A percentile compares a stretch with the other conserved stretches of the same genome.
Conservation (phyloP, 2,797 vertebrate genomes). For the Labeo calbasu region DNA sequence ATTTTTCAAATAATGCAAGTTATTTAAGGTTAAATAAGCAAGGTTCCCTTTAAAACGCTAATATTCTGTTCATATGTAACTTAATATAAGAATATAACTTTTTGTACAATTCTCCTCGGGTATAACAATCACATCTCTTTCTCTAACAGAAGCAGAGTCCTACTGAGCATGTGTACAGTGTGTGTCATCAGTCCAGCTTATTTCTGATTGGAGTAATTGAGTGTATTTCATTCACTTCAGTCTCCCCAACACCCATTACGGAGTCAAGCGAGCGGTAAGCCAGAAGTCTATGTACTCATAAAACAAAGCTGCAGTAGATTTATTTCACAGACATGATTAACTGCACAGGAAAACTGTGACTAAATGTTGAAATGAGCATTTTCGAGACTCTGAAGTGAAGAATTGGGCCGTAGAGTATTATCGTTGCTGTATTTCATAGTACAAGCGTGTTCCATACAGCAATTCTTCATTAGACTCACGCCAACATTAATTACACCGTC, state of each 20-base stretch:
- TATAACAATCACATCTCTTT: neutral
- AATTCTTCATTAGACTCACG: constrained; percentile 33
- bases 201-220: constrained; percentile 39
- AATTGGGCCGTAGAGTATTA: constrained; percentile 40
- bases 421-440: constrained; percentile 28
- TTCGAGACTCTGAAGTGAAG: constrained; percentile 33
- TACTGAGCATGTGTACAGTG: neutral
- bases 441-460: constrained; percentile 45
- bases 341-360: constrained; percentile 39
- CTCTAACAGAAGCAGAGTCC: neutral
- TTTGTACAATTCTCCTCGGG: neutral
- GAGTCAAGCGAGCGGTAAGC: constrained; percentile 22
- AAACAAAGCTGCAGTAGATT: constrained; percentile 39
- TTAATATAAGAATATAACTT: neutral
- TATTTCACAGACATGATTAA: constrained; percentile 41
- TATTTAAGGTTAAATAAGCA: no score
- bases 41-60: neutral
- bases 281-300: constrained; percentile 28
- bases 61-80: neutral
- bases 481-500: constrained; percentile 55
- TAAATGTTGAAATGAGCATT: constrained; percentile 35
- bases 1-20: no score
- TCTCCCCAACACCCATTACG: constrained; percentile 3
- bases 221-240: constrained; percentile 25
- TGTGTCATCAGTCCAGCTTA: constrained; percentile 20